These are phyloP conservation scores for Lathronympha strigana DNA, from an alignment of 2,888 invertebrate species.

Conservation along the genomic window DNA sequence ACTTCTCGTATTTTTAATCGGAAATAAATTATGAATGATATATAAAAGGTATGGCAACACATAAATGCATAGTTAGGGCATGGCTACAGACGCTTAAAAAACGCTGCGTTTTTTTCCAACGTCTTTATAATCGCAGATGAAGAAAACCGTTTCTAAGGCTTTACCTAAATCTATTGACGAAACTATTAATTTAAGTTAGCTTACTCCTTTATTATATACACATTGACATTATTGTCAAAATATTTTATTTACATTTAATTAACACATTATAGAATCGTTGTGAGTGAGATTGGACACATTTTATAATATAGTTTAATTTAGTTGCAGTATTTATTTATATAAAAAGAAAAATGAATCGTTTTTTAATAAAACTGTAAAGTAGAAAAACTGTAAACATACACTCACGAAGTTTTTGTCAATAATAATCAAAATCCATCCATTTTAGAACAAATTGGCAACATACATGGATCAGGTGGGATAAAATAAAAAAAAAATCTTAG, in stretches of 20 bases:
- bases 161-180: conserved; percentile 35
- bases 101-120: conserved; percentile 25
- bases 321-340: background rate
- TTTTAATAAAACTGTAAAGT: background rate
- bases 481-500: background rate
- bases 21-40: conserved; percentile 9
- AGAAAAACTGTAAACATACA: background rate
- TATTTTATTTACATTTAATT: conserved; percentile 39
- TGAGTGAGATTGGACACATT: conserved; percentile 57
- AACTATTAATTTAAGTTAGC: conserved; percentile 34
- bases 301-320: conserved; percentile 41
- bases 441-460: background rate
- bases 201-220: conserved; percentile 41
- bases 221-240: conserved; percentile 36
- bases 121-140: conserved; percentile 16
- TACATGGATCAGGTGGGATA: background rate
- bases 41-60: conserved; percentile 51
- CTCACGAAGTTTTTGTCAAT: background rate
- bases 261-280: conserved; percentile 54
- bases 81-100: conserved; percentile 30
- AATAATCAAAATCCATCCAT: background rate
- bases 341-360: background rate
- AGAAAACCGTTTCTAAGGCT: conserved; percentile 26
- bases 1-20: background rate
- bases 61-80: conserved; percentile 52